A percentile compares a stretch with the other conserved stretches of the same genome.
Conservation (phyloP, 2,113 vertebrate genomes). For the Varanus komodoensis region DNA sequence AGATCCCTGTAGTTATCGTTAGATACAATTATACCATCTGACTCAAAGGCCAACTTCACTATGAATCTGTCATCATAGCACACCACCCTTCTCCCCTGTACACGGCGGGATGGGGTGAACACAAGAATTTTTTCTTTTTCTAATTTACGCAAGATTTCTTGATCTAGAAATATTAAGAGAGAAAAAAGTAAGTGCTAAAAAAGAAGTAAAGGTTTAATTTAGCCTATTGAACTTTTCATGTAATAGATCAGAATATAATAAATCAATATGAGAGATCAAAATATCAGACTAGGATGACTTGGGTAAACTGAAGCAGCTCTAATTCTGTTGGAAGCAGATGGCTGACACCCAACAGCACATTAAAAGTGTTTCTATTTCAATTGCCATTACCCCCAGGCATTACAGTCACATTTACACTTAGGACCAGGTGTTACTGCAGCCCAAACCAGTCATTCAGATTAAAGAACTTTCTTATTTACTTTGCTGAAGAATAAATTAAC, state of each 20-base stretch:
- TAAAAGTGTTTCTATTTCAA: background rate
- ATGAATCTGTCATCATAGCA: constrained; percentile 98
- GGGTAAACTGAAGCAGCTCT: background rate
- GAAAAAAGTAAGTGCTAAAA: constrained; percentile 7
- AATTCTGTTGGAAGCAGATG: background rate
- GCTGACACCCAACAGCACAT: background rate
- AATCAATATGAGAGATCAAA: background rate
- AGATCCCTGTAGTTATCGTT: constrained; percentile 98
- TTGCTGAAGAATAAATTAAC: background rate
- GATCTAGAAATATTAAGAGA: constrained; percentile 81
- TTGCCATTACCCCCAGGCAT: background rate
- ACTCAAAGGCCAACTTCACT: constrained; percentile 95
- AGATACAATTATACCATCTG: constrained; percentile 96
- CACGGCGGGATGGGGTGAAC: constrained; percentile 93
- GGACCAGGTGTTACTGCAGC: background rate
- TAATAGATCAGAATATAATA: background rate
- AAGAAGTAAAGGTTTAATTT: constrained; percentile 7
- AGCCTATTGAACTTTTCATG: background rate
- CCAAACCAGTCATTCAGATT: background rate
- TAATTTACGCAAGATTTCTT: constrained; percentile 92
- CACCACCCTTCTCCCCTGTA: constrained; percentile 94
- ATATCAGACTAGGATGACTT: background rate
- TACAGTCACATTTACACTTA: background rate
- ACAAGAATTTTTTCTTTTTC: constrained; percentile 98
- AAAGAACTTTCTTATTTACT: background rate